phyloP scores from a whole-genome alignment of 1,140 invertebrate genomes.

The Brachionus rotundiformis region DNA sequence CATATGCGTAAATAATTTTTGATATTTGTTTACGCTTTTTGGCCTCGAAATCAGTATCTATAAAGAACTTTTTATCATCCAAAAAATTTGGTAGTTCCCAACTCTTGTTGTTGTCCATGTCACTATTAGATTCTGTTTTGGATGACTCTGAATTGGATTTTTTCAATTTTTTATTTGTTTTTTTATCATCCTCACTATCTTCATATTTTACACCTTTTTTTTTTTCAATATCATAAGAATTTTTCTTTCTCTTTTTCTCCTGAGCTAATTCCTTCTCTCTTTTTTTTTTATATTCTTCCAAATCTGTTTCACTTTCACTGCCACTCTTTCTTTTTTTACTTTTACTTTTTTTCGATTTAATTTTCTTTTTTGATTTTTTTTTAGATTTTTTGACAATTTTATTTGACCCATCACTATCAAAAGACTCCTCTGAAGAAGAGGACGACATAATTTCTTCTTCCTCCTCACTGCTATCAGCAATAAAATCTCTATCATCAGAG shows the following conservation, averaged over 20 bases:
- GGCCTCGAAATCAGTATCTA: neutral
- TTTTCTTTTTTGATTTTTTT: neutral
- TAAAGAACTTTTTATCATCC: constrained; percentile 21
- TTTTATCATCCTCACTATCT: neutral
- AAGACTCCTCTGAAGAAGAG: neutral
- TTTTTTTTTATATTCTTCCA: constrained; percentile 48
- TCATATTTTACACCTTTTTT: constrained; percentile 11
- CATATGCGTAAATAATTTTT: constrained; percentile 42
- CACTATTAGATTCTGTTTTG: constrained; percentile 26
- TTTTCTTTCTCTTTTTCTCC: neutral
- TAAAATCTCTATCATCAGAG: constrained; percentile 51
- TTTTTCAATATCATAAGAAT: neutral
- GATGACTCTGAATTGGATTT: constrained; percentile 10
- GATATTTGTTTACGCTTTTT: neutral
- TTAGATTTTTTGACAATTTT: constrained; percentile 9
- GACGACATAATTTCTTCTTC: neutral
- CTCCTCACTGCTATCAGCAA: constrained; percentile 5
- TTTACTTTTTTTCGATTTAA: constrained; percentile 34
- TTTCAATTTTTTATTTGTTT: constrained; percentile 27
- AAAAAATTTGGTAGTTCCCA: constrained; percentile 51
- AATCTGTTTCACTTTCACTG: constrained; percentile 4
- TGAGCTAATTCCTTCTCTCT: neutral
- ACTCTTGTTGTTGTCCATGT: neutral
- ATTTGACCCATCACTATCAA: constrained; percentile 11
- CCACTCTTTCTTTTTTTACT: constrained; percentile 13